Base-by-base conservation (phyloP, 1,140 invertebrate genomes). In the Cecropterus lyciades region DNA sequence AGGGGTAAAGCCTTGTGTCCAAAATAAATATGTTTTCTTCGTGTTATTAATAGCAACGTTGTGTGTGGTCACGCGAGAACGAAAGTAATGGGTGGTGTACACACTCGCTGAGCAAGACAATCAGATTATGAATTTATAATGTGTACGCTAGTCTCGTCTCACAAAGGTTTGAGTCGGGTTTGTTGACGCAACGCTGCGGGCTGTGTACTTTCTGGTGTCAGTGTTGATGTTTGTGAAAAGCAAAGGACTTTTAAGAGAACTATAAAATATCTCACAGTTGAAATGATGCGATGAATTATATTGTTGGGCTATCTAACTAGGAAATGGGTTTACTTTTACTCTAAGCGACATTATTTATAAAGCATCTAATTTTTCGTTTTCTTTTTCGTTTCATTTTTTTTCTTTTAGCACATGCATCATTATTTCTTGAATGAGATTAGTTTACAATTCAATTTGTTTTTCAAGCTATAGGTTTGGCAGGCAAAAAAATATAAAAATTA, bases 101-200 rank as follows among this genome's bases (percentile, higher is more conserved):
- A 63, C 59, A 51, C 33, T 52, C 46, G 48, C 48, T 52, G 59
- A 63, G 59, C 49, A 63, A 63, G 59, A 63, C 48, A 51, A 63
- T 63, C 59, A 63, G 48, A 63, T 63, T 63, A 63, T 63, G 46
- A 63, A 63, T 63, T 51, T 63, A 63, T 63, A 63, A 63, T 63
- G 59, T 52, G 59, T 63, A 51, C 59, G 59, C 59, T 27, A 63
- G 46, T 63, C 46, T 49, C 59, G 46, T 52, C 59, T 63, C 59
- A 52, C 59, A 63, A 63, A 63, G 59, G 59, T 57, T 63, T 51
- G 30, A 63, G 59, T 51, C 48, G 59, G 59, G 59, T 63, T 51
- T 63, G 60, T 63, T 63, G 48, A 63, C 59, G 48, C n/a, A 40
- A 27, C 48, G 60, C 48, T 63, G n/a, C 59, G 59, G 59, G 59